Evolutionary conservation across 2,797 vertebrate genomes (phyloP).

Genomic region (Tragelaphus eurycerus): DNA sequence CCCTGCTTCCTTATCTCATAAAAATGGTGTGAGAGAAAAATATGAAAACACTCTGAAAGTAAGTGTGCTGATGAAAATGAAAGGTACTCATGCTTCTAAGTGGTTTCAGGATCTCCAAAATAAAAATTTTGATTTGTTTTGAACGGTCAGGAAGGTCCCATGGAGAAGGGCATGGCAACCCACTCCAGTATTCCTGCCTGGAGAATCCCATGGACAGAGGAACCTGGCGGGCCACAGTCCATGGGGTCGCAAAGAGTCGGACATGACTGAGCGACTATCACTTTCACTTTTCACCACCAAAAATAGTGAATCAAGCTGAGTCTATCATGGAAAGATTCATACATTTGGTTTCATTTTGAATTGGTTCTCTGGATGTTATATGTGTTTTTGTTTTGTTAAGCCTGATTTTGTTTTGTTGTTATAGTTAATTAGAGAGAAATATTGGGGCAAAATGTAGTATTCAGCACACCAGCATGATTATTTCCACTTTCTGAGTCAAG

Average conservation of each 20-base stretch:
- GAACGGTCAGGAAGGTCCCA: background rate
- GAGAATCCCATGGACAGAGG: background rate
- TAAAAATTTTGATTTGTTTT: conserved; percentile 28
- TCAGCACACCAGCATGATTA: background rate
- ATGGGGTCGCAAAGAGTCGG: background rate
- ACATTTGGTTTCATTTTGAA: background rate
- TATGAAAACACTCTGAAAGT: background rate
- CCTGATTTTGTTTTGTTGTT: background rate
- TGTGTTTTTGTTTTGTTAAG: background rate
- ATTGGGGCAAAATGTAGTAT: background rate
- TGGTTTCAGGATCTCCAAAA: background rate
- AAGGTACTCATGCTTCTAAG: background rate
- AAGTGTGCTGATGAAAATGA: background rate
- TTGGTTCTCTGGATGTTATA: background rate
- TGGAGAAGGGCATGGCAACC: background rate
- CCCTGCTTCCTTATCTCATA: background rate
- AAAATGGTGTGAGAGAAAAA: background rate
- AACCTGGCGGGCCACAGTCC: background rate
- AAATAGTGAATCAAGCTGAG: background rate
- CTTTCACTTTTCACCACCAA: background rate
- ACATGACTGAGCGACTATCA: background rate
- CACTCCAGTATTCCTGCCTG: background rate
- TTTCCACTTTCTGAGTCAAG: background rate
- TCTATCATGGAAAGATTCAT: background rate
- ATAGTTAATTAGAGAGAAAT: background rate